phyloP scores from a whole-genome alignment of 2,113 vertebrate species.

The Physeter macrocephalus region DNA sequence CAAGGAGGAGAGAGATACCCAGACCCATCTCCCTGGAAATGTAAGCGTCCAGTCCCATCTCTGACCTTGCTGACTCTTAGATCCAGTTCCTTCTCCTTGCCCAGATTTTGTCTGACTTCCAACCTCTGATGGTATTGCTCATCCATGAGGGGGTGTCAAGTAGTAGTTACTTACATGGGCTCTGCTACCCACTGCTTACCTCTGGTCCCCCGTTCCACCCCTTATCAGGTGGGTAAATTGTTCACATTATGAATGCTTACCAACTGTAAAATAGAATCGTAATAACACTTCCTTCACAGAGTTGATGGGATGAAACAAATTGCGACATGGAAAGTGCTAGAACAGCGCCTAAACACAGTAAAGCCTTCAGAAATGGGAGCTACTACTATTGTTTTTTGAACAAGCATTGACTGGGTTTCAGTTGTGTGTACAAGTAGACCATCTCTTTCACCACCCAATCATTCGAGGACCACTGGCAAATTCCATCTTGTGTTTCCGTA shows the following conservation, averaged over 20 bases:
- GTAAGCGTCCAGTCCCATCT: background rate
- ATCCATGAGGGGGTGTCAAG: background rate
- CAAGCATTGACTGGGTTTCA: background rate
- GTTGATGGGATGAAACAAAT: background rate
- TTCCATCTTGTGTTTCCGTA: background rate
- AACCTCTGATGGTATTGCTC: background rate
- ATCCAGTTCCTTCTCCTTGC: background rate
- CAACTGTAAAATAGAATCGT: background rate
- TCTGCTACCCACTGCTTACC: background rate
- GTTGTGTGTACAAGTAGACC: background rate
- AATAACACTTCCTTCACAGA: background rate
- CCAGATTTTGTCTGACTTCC: background rate
- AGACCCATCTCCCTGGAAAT: background rate
- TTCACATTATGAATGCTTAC: background rate
- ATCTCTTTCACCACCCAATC: background rate
- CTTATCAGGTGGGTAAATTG: background rate
- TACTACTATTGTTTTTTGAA: background rate
- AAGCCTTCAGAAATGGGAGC: background rate
- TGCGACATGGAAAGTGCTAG: background rate
- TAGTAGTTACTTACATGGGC: background rate
- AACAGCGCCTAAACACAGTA: background rate
- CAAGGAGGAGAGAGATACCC: background rate
- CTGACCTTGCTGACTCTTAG: background rate
- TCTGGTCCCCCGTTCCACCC: background rate
- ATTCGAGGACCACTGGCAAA: background rate